phyloP scores from a whole-genome alignment of 2,113 vertebrate genomes.

The Corythaeola cristata region DNA sequence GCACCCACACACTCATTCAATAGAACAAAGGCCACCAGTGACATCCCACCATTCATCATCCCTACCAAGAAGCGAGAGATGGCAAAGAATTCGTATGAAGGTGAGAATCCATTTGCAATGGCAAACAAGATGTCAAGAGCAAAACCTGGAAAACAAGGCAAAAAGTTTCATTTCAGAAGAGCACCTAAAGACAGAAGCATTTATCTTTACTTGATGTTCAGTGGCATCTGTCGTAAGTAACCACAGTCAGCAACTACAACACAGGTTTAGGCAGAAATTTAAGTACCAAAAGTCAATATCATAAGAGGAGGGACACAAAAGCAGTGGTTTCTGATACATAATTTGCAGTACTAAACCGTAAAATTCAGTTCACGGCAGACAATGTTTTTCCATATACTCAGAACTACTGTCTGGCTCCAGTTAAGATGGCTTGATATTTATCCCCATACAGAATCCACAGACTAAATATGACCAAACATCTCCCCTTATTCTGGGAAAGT shows the following conservation, averaged over 20 bases:
- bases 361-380: not conserved
- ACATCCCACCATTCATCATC: conserved; percentile 84
- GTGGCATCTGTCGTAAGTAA: not conserved
- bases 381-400: not conserved
- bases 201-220: not conserved
- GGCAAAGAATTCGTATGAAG: conserved; percentile 78
- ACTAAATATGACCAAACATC: not conserved
- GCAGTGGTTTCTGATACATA: rapidly evolving
- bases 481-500: not conserved
- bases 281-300: not conserved
- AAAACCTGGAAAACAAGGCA: conserved; percentile 74
- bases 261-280: not conserved
- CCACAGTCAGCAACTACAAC: not conserved
- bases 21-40: conserved; percentile 82
- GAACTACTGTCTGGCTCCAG: not conserved
- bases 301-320: not conserved
- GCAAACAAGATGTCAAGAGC: conserved; percentile 81
- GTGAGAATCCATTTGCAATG: conserved; percentile 79
- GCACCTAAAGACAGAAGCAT: not conserved
- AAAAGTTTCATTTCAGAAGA: not conserved
- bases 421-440: not conserved
- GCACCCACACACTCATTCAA: conserved; percentile 83
- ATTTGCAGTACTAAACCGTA: not conserved
- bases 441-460: not conserved
- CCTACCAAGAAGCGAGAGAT: conserved; percentile 80